Conservation (phyloP, 2,888 invertebrate genomes). For the Epinotia demarniana region DNA sequence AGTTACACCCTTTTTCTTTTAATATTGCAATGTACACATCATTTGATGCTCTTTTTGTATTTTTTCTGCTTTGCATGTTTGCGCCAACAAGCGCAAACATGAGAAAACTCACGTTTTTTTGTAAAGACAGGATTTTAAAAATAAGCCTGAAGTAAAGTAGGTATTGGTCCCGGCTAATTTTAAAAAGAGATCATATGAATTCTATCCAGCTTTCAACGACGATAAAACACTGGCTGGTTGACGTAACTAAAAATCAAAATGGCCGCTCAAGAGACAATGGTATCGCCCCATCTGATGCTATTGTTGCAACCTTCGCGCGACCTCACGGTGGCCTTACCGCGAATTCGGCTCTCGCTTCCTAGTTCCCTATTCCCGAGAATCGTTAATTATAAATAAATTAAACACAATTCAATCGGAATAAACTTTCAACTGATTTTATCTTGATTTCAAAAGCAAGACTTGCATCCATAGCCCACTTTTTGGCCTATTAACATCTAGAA, state of each 20-base stretch:
- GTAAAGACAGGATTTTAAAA: no score
- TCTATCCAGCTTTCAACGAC: background rate
- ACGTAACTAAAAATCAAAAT: constrained; percentile 20
- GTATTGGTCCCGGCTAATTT: no score
- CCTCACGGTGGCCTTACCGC: constrained; percentile 39
- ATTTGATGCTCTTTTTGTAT: no score
- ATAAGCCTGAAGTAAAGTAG: no score
- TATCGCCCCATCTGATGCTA: constrained; percentile 38
- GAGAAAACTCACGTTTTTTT: no score
- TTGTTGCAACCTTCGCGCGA: constrained; percentile 44
- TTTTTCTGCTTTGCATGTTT: no score
- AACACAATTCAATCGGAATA: background rate
- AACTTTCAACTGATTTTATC: background rate
- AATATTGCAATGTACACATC: no score
- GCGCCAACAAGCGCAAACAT: no score
- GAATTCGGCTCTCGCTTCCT: constrained; percentile 44
- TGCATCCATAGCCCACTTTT: no score
- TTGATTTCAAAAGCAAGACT: no score
- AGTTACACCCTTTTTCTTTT: no score
- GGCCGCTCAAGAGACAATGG: constrained; percentile 39
- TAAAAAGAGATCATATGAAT: background rate
- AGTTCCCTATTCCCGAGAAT: constrained; percentile 34
- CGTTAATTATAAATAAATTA: background rate
- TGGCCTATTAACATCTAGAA: no score
- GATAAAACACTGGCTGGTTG: background rate